Evolutionary conservation across 2,113 vertebrate species (phyloP).

Genomic region (Datnioides undecimradiatus): DNA sequence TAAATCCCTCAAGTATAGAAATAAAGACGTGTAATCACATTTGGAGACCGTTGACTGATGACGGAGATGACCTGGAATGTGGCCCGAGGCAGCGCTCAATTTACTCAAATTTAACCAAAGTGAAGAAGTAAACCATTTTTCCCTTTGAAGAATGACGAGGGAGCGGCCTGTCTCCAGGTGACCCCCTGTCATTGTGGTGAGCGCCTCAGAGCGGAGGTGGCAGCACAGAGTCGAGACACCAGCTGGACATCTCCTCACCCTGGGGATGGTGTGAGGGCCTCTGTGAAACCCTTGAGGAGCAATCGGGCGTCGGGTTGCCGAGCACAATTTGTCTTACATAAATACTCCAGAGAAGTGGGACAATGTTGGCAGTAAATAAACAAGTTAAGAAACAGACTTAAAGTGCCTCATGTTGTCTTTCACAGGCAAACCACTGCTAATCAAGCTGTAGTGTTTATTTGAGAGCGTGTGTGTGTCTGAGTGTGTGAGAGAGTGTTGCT

Average conservation of each 20-base stretch:
- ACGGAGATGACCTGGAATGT: slow-evolving; percentile 20
- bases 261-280: slow-evolving; percentile 13
- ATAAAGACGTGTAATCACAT: slow-evolving; percentile 26
- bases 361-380: slow-evolving; percentile 46
- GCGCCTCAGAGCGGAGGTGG: slow-evolving; percentile 5
- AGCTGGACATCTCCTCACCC: slow-evolving; percentile 16
- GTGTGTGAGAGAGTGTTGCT: slow-evolving; percentile 33
- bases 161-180: background rate
- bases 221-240: slow-evolving; percentile 5
- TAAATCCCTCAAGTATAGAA: slow-evolving; percentile 12
- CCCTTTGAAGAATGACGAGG: slow-evolving; percentile 1
- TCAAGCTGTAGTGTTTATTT: slow-evolving; percentile 46
- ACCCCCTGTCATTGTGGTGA: slow-evolving; percentile 17
- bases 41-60: background rate
- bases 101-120: slow-evolving; percentile 24
- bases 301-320: slow-evolving; percentile 16
- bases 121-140: background rate
- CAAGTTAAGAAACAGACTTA: slow-evolving; percentile 15
- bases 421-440: slow-evolving; percentile 44
- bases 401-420: slow-evolving; percentile 66
- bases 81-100: slow-evolving; percentile 16
- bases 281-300: background rate
- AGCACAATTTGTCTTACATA: slow-evolving; percentile 29
- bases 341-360: slow-evolving; percentile 45
- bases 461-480: slow-evolving; percentile 18